Evolutionary conservation across 30 jellyfish, hydroid and myxozoan species (phyloP), one percentile per base, ranked within the genome.

Genomic region (Aurelia aurita): DNA sequence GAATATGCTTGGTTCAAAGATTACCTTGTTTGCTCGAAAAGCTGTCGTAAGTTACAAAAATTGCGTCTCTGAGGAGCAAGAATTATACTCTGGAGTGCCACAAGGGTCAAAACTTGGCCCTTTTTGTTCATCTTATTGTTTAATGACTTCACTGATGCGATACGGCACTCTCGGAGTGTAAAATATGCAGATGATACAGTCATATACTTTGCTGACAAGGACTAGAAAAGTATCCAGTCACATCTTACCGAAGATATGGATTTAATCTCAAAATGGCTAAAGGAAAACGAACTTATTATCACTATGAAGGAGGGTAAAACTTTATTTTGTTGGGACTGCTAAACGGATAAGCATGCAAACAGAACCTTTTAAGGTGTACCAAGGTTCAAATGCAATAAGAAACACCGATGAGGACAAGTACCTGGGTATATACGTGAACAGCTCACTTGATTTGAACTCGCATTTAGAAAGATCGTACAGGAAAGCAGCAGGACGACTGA

Each of bases 121-220:
- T 32, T 53, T 53, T 31, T 70, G 28, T 69, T 82, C 32, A 53
- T 69, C 14, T 20, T 82, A 31, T 69, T 53, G 27, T 60, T 82
- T 67, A 82, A 72, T 47, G 93, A 54, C 57, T 45, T 66, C 64
- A 72, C 76, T 14, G 57, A 65, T 80, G 82, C 60, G 59, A 80
- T 72, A 51, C 43, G 54, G 20, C 58, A 82, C 43, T 87, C 87
- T 34, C 39, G 64, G 62, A 84, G 71, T 2, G 66, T 84, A 20
- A 85, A 71, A 59, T 85, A 85, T 63, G 89, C 95, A 27, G 89
- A 85, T 32, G 89, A 85, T 84, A 85, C 95, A 15, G 95, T 85
- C 68, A 72, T 73, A 66, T 85, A 85, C 61, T 80, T 72, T 15
- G 94, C 82, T 25, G 82, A 78, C 51, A 85, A 49, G 28, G 89